Conservation (phyloP, 1,140 invertebrate species). For the Copidosoma floridanum region DNA sequence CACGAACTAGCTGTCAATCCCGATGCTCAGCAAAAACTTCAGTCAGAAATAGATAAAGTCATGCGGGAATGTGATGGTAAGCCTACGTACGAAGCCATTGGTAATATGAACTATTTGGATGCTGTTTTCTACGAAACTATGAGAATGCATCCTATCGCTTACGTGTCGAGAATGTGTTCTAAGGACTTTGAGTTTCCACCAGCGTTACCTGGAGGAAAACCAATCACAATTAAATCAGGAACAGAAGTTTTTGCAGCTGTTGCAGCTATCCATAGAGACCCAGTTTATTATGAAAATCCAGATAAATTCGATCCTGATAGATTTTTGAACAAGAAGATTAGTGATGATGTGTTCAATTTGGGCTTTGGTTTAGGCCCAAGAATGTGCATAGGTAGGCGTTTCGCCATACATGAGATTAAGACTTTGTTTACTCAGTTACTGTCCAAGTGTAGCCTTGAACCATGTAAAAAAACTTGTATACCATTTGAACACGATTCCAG, state of each 20-base stretch:
- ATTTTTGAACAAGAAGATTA: constrained; percentile 40
- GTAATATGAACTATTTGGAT: constrained; percentile 35
- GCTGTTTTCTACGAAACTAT: constrained; percentile 55
- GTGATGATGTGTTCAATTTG: constrained; percentile 38
- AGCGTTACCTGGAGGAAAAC: constrained; percentile 17
- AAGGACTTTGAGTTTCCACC: constrained; percentile 27
- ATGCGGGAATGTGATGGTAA: constrained; percentile 26
- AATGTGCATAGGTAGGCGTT: constrained; percentile 51
- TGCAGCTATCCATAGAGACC: constrained; percentile 49
- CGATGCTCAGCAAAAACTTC: constrained; percentile 53
- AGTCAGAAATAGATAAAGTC: constrained; percentile 45
- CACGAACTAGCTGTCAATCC: constrained; percentile 58
- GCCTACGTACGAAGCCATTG: constrained; percentile 33
- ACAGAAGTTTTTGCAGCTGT: constrained; percentile 40
- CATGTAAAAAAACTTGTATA: constrained; percentile 32
- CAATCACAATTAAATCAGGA: constrained; percentile 31
- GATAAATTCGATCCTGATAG: constrained; percentile 49
- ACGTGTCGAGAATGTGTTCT: constrained; percentile 25
- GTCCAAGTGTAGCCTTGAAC: constrained; percentile 29
- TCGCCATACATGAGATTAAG: constrained; percentile 41
- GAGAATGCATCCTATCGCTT: constrained; percentile 24
- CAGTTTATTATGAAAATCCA: constrained; percentile 61
- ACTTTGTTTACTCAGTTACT: constrained; percentile 38
- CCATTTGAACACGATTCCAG: constrained; percentile 19
- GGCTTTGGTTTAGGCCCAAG: constrained; percentile 54